Conservation (phyloP, 1,140 invertebrate species). For the Leptinotarsa lineolata region DNA sequence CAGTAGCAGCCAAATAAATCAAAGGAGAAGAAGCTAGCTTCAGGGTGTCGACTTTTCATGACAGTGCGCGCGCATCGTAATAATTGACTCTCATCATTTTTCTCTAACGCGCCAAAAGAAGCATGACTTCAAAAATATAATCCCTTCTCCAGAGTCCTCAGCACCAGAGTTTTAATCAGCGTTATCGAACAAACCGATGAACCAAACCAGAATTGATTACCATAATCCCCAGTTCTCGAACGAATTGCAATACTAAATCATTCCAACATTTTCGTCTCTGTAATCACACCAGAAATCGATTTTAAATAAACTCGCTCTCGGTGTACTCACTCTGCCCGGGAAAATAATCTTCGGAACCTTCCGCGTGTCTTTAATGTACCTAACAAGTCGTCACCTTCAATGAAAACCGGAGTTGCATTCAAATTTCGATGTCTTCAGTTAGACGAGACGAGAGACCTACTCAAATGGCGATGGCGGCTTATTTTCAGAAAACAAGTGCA, state of each 20-base stretch:
- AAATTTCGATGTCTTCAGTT: background rate
- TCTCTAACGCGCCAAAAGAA: too few species aligned
- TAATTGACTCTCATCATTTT: too few species aligned
- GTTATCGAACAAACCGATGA: background rate
- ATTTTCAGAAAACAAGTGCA: background rate
- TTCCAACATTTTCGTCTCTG: background rate
- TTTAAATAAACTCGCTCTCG: background rate
- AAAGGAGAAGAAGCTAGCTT: too few species aligned
- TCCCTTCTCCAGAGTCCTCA: too few species aligned
- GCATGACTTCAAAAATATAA: too few species aligned
- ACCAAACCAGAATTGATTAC: background rate
- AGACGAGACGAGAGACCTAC: background rate
- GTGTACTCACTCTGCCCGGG: background rate
- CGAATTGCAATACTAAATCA: background rate
- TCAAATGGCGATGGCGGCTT: background rate
- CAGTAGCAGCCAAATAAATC: too few species aligned
- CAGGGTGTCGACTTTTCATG: too few species aligned
- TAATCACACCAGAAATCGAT: background rate
- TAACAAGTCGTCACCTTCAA: slow-evolving; percentile 3
- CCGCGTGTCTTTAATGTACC: background rate
- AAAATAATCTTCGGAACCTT: background rate
- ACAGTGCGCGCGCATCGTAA: too few species aligned
- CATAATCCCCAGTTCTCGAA: background rate
- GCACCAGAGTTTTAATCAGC: background rate
- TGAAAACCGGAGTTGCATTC: background rate